phyloP scores from a whole-genome alignment of 2,888 invertebrate species.

The Cosmia trapezina region DNA sequence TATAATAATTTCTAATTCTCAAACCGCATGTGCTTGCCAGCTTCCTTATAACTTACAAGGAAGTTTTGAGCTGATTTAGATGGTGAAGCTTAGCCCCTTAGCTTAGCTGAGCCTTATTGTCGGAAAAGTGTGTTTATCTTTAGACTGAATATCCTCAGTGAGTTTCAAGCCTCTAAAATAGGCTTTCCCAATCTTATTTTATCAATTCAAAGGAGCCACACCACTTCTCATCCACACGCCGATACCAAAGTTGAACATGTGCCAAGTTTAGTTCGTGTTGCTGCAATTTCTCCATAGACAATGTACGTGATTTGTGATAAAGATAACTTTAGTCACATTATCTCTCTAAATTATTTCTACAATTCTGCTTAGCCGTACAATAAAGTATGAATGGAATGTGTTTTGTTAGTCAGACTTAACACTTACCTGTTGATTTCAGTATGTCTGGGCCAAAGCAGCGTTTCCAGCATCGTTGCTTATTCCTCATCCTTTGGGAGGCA shows the following conservation, averaged over 20 bases:
- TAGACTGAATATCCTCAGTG: background rate
- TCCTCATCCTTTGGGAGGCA: conserved; percentile 88
- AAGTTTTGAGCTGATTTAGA: background rate
- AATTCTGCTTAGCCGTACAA: conserved; percentile 31
- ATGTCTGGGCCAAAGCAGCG: conserved; percentile 82
- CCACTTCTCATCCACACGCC: conserved; percentile 43
- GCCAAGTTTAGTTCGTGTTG: conserved; percentile 55
- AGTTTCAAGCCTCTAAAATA: background rate
- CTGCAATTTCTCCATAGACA: conserved; percentile 53
- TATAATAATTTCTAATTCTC: no score
- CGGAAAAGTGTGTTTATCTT: background rate
- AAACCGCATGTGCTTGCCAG: no score
- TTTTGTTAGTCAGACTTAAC: conserved; percentile 71
- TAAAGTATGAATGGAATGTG: conserved; percentile 49
- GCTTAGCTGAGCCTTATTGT: no score
- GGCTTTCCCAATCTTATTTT: background rate
- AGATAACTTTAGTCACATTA: conserved; percentile 47
- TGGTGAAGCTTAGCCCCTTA: no score
- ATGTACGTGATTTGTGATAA: conserved; percentile 54
- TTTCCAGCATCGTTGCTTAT: conserved; percentile 85
- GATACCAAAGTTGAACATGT: conserved; percentile 50
- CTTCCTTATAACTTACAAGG: background rate
- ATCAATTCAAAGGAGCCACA: conserved; percentile 12
- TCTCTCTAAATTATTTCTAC: conserved; percentile 55
- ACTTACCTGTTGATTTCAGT: conserved; percentile 85